These are phyloP conservation scores for Poeciliopsis infans DNA, from an alignment of 2,797 vertebrate genomes.

Conservation along the genomic window DNA sequence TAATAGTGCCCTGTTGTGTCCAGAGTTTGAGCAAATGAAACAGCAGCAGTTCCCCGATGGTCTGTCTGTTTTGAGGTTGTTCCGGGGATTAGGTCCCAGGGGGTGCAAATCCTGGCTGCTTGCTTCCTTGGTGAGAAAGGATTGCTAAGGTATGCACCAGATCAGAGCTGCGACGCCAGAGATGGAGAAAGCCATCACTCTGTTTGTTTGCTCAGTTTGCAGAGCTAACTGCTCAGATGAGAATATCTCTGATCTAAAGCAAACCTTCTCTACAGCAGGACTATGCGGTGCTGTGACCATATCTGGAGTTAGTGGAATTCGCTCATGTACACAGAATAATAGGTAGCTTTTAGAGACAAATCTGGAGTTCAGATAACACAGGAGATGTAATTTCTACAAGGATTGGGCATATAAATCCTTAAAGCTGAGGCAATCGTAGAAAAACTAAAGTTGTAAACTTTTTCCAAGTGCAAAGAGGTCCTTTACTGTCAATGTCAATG, in stretches of 20 bases:
- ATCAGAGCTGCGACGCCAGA: constrained; percentile 76
- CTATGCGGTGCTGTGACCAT: constrained; percentile 40
- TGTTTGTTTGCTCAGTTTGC: constrained; percentile 31
- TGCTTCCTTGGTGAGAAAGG: constrained; percentile 80
- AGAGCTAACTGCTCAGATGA: constrained; percentile 50
- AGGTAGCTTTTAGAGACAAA: constrained; percentile 41
- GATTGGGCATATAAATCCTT: constrained; percentile 33
- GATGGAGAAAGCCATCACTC: constrained; percentile 48
- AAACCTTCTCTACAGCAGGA: constrained; percentile 56
- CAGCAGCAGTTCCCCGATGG: constrained; percentile 64
- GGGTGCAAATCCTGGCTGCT: constrained; percentile 79
- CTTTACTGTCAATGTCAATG: constrained; percentile 65
- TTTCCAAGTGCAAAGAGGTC: constrained; percentile 51
- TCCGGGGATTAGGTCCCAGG: constrained; percentile 79
- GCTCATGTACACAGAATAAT: constrained; percentile 23
- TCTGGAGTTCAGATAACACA: constrained; percentile 48
- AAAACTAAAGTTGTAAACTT: constrained; percentile 58
- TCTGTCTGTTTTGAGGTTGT: constrained; percentile 82
- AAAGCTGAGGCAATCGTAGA: constrained; percentile 3
- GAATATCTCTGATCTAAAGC: constrained; percentile 64
- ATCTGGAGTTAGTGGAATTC: constrained; percentile 61
- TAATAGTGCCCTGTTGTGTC: constrained; percentile 4
- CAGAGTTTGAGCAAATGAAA: constrained; percentile 44
- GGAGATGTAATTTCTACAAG: constrained; percentile 27
- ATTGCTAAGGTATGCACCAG: constrained; percentile 81